Percentiles rank a stretch among this genome's conserved stretches.
Evolutionary conservation across 2,797 vertebrate species (phyloP).

Genomic region (Emydoidea blandingii): DNA sequence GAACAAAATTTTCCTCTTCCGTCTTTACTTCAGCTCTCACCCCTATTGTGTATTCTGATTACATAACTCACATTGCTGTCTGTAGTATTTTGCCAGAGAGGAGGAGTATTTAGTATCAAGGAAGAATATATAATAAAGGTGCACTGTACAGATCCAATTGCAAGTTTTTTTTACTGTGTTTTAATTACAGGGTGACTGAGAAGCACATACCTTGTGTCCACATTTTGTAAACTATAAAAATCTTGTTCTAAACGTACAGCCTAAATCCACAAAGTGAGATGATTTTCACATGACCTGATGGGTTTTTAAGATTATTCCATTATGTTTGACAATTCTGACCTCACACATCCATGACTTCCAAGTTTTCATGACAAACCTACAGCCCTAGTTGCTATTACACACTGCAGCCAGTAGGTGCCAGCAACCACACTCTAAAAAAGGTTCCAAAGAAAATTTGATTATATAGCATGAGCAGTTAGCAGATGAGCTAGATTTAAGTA

Average conservation of each 20-base stretch:
- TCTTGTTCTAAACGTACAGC: not conserved
- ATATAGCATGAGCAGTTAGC: not conserved
- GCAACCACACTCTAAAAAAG: not conserved
- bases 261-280: not conserved
- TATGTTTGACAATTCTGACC: not conserved
- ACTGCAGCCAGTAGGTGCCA: conserved; percentile 40
- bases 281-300: rapidly evolving
- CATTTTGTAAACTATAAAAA: not conserved
- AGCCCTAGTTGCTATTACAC: not conserved
- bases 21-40: not conserved
- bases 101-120: not conserved
- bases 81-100: not conserved
- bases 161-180: not conserved
- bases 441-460: rapidly evolving
- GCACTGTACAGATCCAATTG: not conserved
- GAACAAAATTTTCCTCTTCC: not conserved
- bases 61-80: not conserved
- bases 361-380: not conserved
- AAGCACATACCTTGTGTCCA: not conserved
- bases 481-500: not conserved
- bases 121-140: not conserved
- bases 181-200: not conserved
- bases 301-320: not conserved
- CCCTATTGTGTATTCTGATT: not conserved
- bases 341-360: not conserved